These are phyloP conservation scores for Vespertilio murinus DNA, from an alignment of 2,797 vertebrate genomes.

Conservation along the genomic window DNA sequence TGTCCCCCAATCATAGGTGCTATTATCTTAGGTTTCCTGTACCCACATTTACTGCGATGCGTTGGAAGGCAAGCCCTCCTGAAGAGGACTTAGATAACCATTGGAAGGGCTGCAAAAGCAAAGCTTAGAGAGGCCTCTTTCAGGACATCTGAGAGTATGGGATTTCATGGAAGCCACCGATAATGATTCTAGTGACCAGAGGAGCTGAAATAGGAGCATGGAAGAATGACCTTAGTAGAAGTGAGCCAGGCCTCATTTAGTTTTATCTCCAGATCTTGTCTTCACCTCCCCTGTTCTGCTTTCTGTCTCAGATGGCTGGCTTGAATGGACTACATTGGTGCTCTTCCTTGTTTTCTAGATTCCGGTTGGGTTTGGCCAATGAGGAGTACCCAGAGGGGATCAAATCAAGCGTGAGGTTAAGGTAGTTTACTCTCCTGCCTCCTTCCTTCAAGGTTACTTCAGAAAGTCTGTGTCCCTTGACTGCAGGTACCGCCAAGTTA, in stretches of 20 bases:
- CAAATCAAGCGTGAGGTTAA: not conserved
- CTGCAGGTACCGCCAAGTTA: not conserved
- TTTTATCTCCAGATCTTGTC: not conserved
- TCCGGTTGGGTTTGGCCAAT: not conserved
- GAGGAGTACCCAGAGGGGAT: not conserved
- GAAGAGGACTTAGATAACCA: slow-evolving; percentile 66
- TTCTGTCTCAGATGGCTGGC: not conserved
- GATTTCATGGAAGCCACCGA: not conserved
- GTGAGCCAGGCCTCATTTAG: not conserved
- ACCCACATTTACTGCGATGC: slow-evolving; percentile 90
- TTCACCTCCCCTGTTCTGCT: not conserved
- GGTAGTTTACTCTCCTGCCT: not conserved
- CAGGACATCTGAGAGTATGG: not conserved
- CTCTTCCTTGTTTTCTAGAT: not conserved
- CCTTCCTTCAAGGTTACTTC: not conserved
- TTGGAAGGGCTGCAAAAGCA: not conserved
- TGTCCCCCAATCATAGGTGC: slow-evolving; percentile 90
- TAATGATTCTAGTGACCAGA: not conserved
- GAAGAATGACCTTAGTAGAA: not conserved
- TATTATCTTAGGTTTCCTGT: slow-evolving; percentile 88
- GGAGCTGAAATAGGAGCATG: not conserved
- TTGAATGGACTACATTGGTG: not conserved
- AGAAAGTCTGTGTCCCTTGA: not conserved
- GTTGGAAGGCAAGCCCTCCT: slow-evolving; percentile 89
- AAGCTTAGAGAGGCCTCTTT: not conserved